Conservation (phyloP, 2,113 vertebrate species). For the Okapia johnstoni region DNA sequence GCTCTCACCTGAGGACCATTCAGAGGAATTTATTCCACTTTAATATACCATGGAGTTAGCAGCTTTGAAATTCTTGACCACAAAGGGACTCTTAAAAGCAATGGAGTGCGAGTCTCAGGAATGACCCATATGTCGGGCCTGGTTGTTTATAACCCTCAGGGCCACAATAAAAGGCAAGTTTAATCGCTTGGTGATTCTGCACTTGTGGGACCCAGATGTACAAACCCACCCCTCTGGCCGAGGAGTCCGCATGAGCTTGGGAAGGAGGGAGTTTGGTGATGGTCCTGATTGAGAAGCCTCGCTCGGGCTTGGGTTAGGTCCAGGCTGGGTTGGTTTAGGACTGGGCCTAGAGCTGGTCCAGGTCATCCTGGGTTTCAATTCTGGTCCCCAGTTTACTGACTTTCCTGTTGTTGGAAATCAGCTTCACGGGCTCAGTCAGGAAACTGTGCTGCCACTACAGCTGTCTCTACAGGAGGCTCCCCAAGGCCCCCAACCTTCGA, state of each 20-base stretch:
- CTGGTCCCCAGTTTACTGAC: not conserved
- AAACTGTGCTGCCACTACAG: not conserved
- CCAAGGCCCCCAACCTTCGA: fast-evolving
- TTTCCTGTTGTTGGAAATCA: not conserved
- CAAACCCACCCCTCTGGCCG: not conserved
- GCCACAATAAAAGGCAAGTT: slow-evolving; percentile 34
- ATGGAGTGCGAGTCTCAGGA: slow-evolving; percentile 52
- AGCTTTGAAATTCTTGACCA: slow-evolving; percentile 62
- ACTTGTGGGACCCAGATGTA: not conserved
- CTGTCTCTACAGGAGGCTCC: not conserved
- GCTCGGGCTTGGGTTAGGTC: not conserved
- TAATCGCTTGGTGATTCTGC: slow-evolving; percentile 17
- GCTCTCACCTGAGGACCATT: slow-evolving; percentile 65
- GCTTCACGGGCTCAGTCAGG: not conserved
- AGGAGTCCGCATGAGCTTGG: not conserved
- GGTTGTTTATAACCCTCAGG: slow-evolving; percentile 58
- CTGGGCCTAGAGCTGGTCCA: not conserved
- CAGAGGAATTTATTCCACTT: slow-evolving; percentile 64
- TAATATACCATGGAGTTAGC: slow-evolving; percentile 66
- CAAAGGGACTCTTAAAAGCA: slow-evolving; percentile 63
- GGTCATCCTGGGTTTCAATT: not conserved
- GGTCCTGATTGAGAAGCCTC: not conserved
- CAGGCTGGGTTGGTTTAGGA: not conserved
- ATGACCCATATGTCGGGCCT: slow-evolving; percentile 50
- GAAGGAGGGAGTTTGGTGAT: not conserved